Evolutionary conservation across 2,797 vertebrate species (phyloP).

Genomic region (Caiman crocodilus): DNA sequence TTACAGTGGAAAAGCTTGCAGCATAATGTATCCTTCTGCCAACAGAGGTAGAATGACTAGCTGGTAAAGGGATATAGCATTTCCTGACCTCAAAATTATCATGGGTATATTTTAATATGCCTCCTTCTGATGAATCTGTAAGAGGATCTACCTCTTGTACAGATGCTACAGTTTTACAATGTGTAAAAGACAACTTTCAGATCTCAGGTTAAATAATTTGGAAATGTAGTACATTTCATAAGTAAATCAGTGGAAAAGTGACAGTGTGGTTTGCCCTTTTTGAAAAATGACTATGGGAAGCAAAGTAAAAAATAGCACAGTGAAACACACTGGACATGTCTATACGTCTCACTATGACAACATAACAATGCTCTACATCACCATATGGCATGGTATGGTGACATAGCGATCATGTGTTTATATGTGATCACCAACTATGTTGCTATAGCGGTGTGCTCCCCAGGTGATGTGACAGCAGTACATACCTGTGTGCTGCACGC

Average conservation of each 20-base stretch:
- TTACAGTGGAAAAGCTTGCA: not conserved
- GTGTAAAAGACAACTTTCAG: not conserved
- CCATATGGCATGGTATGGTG: no score
- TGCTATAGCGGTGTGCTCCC: no score
- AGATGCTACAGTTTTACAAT: no score
- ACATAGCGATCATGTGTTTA: no score
- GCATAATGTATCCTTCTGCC: not conserved
- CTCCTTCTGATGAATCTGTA: not conserved
- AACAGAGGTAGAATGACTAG: not conserved
- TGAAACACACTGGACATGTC: no score
- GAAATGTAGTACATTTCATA: not conserved
- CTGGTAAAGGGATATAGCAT: not conserved
- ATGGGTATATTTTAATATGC: not conserved
- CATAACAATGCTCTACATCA: no score
- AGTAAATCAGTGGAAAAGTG: not conserved
- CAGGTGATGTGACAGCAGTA: no score
- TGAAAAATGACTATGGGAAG: not conserved
- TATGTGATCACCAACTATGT: no score
- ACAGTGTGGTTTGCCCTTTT: not conserved
- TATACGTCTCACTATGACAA: no score
- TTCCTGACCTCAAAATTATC: not conserved
- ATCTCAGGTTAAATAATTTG: not conserved
- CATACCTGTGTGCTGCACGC: no score
- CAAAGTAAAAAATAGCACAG: no score
- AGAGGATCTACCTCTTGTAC: not conserved